A percentile compares a stretch with the other conserved stretches of the same genome.
Conservation (phyloP, 2,797 vertebrate genomes). For the Leucoraja ocellata region DNA sequence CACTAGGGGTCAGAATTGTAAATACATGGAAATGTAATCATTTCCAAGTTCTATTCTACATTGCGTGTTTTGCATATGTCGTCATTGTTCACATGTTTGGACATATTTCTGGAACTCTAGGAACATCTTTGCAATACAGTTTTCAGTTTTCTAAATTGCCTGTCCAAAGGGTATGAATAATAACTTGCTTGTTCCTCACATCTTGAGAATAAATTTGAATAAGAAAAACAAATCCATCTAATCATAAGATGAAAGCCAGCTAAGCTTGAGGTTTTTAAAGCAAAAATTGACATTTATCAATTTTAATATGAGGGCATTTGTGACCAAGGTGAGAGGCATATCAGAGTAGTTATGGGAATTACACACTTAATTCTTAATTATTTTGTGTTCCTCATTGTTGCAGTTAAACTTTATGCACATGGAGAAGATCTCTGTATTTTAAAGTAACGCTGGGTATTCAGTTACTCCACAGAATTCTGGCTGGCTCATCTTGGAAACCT, state of each 20-base stretch:
- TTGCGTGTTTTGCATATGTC: neutral
- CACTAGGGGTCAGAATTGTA: neutral
- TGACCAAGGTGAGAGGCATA: neutral
- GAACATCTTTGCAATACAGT: neutral
- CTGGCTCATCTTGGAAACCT: neutral
- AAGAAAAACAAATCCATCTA: neutral
- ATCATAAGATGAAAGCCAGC: neutral
- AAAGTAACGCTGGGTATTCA: neutral
- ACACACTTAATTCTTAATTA: neutral
- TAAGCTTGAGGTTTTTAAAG: neutral
- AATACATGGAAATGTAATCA: neutral
- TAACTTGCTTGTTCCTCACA: neutral
- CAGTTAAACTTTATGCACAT: neutral
- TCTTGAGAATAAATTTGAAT: neutral
- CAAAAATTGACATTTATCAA: neutral
- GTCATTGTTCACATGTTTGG: neutral
- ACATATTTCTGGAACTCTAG: neutral
- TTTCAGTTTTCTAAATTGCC: neutral
- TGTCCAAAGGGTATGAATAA: neutral
- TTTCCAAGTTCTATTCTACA: neutral
- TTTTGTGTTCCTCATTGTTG: constrained; percentile 19
- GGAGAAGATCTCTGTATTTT: neutral
- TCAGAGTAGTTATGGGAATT: neutral
- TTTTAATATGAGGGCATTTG: neutral
- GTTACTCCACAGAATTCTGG: constrained; percentile 11